Evolutionary conservation across 2,113 vertebrate genomes (phyloP).

Genomic region (Cavia porcellus): DNA sequence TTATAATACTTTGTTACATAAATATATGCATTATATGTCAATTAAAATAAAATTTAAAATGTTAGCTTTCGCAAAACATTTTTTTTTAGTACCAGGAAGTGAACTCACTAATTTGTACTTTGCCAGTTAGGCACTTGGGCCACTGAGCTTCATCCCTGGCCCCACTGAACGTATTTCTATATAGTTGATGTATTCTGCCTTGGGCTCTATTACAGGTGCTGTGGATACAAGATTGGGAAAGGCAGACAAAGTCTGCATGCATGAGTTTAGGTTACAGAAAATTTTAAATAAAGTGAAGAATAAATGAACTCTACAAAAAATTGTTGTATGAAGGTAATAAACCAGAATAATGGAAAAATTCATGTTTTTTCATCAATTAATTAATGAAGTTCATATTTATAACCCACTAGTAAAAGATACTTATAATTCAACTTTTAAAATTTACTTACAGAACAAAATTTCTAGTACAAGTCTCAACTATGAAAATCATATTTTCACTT

Average conservation of each 20-base stretch:
- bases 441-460: not conserved
- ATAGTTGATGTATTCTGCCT: not conserved
- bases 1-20: not conserved
- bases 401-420: not conserved
- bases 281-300: not conserved
- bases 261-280: not conserved
- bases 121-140: no score
- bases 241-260: not conserved
- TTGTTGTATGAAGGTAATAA: conserved; percentile 15
- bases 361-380: not conserved
- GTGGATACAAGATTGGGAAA: not conserved
- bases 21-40: not conserved
- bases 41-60: not conserved
- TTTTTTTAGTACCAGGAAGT: no score
- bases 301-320: not conserved
- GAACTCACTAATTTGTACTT: no score
- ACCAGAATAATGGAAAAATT: not conserved
- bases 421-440: conserved; percentile 6
- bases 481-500: not conserved
- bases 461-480: not conserved
- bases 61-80: no score
- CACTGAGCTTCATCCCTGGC: no score
- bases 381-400: not conserved
- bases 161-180: not conserved
- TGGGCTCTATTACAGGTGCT: not conserved